These are phyloP conservation scores for Temnothorax unifasciatus DNA, from an alignment of 2,888 invertebrate species.

Conservation along the genomic window DNA sequence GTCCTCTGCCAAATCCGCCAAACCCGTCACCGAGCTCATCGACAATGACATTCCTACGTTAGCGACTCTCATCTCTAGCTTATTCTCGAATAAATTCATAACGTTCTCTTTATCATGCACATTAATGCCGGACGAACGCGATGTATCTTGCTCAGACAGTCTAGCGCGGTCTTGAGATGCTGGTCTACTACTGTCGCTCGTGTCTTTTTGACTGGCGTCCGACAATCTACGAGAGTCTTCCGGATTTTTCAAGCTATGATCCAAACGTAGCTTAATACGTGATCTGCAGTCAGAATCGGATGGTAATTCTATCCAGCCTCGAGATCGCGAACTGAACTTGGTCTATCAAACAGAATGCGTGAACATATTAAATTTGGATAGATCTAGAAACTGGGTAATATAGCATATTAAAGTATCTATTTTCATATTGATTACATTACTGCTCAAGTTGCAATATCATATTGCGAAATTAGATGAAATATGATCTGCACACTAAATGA, in stretches of 20 bases:
- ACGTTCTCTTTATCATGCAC: constrained; percentile 86
- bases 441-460: constrained; percentile 15
- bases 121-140: constrained; percentile 81
- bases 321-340: constrained; percentile 93
- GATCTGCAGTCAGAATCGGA: constrained; percentile 87
- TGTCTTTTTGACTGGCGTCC: constrained; percentile 76
- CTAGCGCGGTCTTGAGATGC: constrained; percentile 72
- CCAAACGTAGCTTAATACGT: constrained; percentile 89
- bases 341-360: constrained; percentile 87
- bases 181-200: constrained; percentile 72
- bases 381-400: neutral
- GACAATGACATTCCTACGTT: constrained; percentile 91
- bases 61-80: constrained; percentile 89
- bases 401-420: constrained; percentile 29
- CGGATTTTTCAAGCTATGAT: constrained; percentile 87
- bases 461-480: constrained; percentile 29
- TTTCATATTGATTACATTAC: constrained; percentile 22
- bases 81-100: constrained; percentile 86
- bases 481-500: constrained; percentile 20
- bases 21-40: constrained; percentile 93
- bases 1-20: constrained; percentile 95
- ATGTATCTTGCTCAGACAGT: constrained; percentile 81
- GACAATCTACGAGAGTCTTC: constrained; percentile 79
- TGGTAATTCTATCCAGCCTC: constrained; percentile 92
- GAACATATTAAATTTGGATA: constrained; percentile 41